Percentiles rank a stretch among this genome's conserved stretches.
phyloP scores from a whole-genome alignment of 2,113 vertebrate genomes.

The Pseudolaguvia tuberculata region DNA sequence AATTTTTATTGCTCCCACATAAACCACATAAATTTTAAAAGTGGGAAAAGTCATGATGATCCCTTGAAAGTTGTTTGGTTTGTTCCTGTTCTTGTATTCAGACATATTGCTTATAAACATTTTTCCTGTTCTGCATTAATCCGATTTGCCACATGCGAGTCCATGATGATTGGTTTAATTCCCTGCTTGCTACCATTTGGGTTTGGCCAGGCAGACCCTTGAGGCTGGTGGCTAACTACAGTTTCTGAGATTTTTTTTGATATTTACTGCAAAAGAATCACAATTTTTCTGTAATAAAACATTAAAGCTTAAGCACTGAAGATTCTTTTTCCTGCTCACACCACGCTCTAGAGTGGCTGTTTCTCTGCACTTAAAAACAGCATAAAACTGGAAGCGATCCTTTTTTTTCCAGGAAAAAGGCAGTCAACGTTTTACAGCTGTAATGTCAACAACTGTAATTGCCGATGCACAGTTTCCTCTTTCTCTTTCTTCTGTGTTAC shows the following conservation, averaged over 20 bases:
- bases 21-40: no score
- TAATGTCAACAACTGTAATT: background rate
- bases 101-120: no score
- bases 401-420: background rate
- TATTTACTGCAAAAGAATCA: background rate
- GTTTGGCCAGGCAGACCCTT: no score
- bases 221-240: background rate
- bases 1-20: background rate
- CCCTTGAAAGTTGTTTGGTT: no score
- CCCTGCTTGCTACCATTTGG: background rate
- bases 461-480: background rate
- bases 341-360: constrained; percentile 22
- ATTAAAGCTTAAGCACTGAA: background rate
- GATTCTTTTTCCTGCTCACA: background rate
- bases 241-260: background rate
- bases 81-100: background rate
- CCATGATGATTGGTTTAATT: background rate
- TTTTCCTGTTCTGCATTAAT: background rate
- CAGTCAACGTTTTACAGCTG: background rate
- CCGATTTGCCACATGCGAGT: no score
- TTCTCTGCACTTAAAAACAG: constrained; percentile 42
- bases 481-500: background rate
- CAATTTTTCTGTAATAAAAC: background rate
- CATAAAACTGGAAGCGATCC: constrained; percentile 24
- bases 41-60: no score